Evolutionary conservation across 2,888 invertebrate genomes (phyloP), one percentile per base, ranked within the genome.

Genomic region (Drosophila formosana): DNA sequence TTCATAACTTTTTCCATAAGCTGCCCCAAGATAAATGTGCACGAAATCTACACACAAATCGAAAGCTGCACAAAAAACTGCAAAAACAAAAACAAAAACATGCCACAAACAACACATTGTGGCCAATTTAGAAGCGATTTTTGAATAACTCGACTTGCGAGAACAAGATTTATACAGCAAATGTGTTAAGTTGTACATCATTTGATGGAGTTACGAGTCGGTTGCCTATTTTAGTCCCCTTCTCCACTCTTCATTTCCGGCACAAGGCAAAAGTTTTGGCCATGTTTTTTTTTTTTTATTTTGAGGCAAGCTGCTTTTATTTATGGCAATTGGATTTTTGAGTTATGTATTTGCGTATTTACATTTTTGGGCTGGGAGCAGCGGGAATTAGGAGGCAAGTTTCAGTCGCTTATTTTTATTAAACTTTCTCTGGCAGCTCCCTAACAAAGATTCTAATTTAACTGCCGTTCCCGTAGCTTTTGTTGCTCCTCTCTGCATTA

Each of bases 111-210:
- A 64, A 61, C 56, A 66, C 53, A 69, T 76, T 81, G 82, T 84
- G 87, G 88, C 90, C 91, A 90, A 90, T 90, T 90, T 90, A 89
- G 89, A 80, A 85, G 89, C 90, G 89, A 90, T 90, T 90, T 91
- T 89, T 88, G 87, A 87, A 84, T 84, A 85, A 88, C 87, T 88
- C 89, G 79, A 89, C 72, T 86, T 88, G 80, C 69, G 68, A 75
- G 81, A 82, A 87, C 89, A 89, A 88, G 90, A 90, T 90, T 91
- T 90, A 90, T 90, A 66, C 75, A 77, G 82, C 82, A 86, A 88
- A 90, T 90, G 91, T 89, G 90, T 87, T 88, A 91, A 90, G 88
- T 90, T 91, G 90, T 88, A 84, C 90, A 90, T 90, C 90, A 90
- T 90, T 90, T 90, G 91, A 90, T 90, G 86, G 84, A 91, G 91